A percentile compares a stretch with the other conserved stretches of the same genome.
Conservation (phyloP, 2,797 vertebrate genomes). For the Botia kubotai region DNA sequence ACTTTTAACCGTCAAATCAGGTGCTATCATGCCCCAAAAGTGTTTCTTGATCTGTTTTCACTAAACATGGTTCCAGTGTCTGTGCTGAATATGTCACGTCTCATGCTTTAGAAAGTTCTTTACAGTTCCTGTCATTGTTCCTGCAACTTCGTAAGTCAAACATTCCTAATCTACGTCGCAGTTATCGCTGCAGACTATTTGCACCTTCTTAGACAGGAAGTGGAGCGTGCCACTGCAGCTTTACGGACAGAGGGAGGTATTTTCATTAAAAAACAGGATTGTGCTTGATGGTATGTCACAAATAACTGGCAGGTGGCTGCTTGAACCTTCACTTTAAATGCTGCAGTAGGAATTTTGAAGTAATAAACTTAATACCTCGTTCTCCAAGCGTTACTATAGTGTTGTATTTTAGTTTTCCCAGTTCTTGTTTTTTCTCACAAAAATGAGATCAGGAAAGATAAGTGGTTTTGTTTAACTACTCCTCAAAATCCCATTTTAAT, state of each 20-base stretch:
- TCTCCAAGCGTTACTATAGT: too few relatives aligned
- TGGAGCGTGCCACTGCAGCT: conserved; percentile 12
- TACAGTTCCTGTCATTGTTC: not conserved
- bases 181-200: conserved; percentile 42
- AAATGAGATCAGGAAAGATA: not conserved
- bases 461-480: not conserved
- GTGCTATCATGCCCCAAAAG: not conserved
- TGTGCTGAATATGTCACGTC: conserved; percentile 2
- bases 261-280: conserved; percentile 17
- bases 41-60: not conserved
- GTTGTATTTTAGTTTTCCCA: not conserved
- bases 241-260: conserved; percentile 9
- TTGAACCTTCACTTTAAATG: not conserved
- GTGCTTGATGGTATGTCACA: not conserved
- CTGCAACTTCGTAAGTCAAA: conserved; percentile 12
- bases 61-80: not conserved
- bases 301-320: not conserved
- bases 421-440: not conserved
- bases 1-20: not conserved
- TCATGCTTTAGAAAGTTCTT: conserved; percentile 7
- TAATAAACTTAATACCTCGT: too few relatives aligned
- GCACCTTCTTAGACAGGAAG: conserved; percentile 53
- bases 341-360: too few relatives aligned
- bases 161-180: conserved; percentile 2
- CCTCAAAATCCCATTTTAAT: not conserved